Conservation (phyloP, 2,797 vertebrate species). For the Sebastes hopkinsi region DNA sequence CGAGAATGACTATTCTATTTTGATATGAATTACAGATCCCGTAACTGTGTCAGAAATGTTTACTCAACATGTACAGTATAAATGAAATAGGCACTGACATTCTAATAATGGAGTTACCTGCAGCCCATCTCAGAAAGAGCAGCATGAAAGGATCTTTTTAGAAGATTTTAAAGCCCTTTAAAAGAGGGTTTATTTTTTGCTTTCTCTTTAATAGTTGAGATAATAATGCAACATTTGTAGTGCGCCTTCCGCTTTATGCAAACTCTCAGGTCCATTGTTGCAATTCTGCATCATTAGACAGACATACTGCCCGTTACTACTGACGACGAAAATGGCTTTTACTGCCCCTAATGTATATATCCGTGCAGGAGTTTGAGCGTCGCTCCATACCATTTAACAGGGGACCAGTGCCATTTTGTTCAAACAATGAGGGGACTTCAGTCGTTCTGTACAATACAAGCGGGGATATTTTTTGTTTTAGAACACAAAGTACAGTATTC, state of each 20-base stretch:
- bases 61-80: background rate
- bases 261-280: background rate
- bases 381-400: background rate
- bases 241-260: background rate
- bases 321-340: background rate
- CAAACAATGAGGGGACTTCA: background rate
- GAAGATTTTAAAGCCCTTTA: background rate
- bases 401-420: background rate
- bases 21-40: background rate
- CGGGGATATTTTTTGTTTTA: background rate
- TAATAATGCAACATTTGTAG: background rate
- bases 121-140: background rate
- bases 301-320: background rate
- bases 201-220: background rate
- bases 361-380: background rate
- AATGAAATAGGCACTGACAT: background rate
- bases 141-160: background rate
- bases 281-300: background rate
- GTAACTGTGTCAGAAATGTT: background rate
- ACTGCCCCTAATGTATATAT: no score
- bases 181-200: background rate
- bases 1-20: background rate
- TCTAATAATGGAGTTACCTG: background rate
- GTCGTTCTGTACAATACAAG: background rate
- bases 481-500: background rate